A percentile compares a stretch with the other conserved stretches of the same genome.
These are phyloP conservation scores for Rotaria socialis DNA, from an alignment of 2,888 invertebrate species.

Conservation along the genomic window DNA sequence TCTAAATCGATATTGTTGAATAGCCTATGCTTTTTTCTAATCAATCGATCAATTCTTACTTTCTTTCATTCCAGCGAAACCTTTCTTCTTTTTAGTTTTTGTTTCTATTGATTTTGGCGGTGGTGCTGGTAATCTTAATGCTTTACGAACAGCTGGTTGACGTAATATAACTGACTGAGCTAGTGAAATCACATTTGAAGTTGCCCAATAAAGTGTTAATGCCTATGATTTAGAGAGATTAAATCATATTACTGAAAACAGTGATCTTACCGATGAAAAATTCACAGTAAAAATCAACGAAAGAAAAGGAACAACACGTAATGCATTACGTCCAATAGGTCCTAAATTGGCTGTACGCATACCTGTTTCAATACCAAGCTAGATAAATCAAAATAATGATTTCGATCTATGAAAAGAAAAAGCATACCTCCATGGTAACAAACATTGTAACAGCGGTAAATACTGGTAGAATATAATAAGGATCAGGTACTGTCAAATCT, in stretches of 20 bases:
- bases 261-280: conserved; percentile 71
- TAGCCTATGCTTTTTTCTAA: not conserved
- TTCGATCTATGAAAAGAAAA: not conserved
- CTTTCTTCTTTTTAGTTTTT: conserved; percentile 70
- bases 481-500: conserved; percentile 84
- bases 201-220: conserved; percentile 81
- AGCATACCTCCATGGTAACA: conserved; percentile 70
- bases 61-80: conserved; percentile 73
- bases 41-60: conserved; percentile 64
- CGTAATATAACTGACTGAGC: conserved; percentile 73
- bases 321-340: conserved; percentile 70
- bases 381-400: conserved; percentile 44
- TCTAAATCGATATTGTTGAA: not conserved
- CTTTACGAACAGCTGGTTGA: conserved; percentile 70
- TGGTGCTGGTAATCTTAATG: conserved; percentile 71
- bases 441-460: conserved; percentile 77
- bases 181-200: conserved; percentile 79
- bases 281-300: conserved; percentile 79
- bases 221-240: conserved; percentile 61
- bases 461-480: conserved; percentile 77
- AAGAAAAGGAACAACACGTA: conserved; percentile 72
- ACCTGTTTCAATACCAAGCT: conserved; percentile 73
- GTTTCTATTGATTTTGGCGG: conserved; percentile 46
- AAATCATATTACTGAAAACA: not conserved
- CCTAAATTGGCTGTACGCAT: conserved; percentile 52